A percentile compares a stretch with the other conserved stretches of the same genome.
phyloP scores from a whole-genome alignment of 2,113 vertebrate species.

The Malurus melanocephalus region DNA sequence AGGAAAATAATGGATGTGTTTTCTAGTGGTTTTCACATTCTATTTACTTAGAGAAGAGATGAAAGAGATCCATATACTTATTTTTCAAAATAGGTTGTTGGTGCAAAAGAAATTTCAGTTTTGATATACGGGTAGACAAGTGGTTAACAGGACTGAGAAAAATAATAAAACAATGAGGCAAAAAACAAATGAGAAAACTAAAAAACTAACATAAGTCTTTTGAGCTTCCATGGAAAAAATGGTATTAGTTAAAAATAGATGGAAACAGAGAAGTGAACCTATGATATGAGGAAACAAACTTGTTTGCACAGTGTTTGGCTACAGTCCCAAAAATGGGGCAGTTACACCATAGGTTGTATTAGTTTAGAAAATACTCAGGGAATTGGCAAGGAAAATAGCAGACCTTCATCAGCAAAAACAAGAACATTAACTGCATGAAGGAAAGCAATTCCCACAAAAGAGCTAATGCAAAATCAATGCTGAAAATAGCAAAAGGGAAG shows the following conservation, averaged over 20 bases:
- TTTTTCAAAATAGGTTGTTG: slow-evolving; percentile 7
- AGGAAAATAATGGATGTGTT: background rate
- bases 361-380: background rate
- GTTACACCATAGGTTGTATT: background rate
- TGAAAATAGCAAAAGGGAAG: background rate
- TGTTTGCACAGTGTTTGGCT: background rate
- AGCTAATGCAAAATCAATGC: background rate
- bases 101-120: background rate
- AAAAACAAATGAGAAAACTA: background rate
- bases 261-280: slow-evolving; percentile 16
- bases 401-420: background rate
- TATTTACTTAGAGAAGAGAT: background rate
- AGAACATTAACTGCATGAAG: slow-evolving; percentile 24
- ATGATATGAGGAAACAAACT: background rate
- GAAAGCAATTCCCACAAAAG: slow-evolving; percentile 21
- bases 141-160: background rate
- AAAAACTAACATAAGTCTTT: background rate
- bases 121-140: background rate
- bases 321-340: background rate
- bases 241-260: background rate
- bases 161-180: background rate
- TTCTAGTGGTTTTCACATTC: background rate
- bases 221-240: background rate
- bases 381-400: background rate
- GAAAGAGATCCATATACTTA: background rate